Base-by-base conservation (phyloP, 2,888 invertebrate species). In the Ochlodes sylvanus region DNA sequence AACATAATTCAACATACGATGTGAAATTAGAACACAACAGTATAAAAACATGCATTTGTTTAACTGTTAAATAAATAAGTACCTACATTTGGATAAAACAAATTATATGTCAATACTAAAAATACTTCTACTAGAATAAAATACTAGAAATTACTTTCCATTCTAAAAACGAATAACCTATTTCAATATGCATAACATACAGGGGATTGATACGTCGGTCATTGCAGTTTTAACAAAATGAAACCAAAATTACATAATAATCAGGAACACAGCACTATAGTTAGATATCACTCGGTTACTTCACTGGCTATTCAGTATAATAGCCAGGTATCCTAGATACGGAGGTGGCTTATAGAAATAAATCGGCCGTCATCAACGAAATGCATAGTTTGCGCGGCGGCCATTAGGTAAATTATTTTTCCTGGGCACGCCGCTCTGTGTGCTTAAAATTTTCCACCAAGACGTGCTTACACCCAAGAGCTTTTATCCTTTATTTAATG, bases 361-460 rank as follows among this genome's bases (percentile, higher is more conserved):
- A 65, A 65, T 65, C 65, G 65, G 19, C 57, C 74, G 81, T 84
- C 85, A 87, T 89, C 87, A 87, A 78, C 78, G 70, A 84, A 87
- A 86, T 86, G 84, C 85, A 86, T 83, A 84, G 82, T 81, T 79
- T 79, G 80, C 76, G 76, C 75, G 72, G 69, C 69, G 73, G 47
- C 86, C 86, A 88, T 88, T 88, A 88, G 77, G 72, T 73, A 82
- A 84, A 88, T 88, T 85, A 79, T 78, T 79, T 85, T 79, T 78
- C 71, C 75, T 41, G n/a, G 65, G 47, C 65, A 17, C 50, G 57
- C 7, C 50, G 38, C 50, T 32, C 21, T 50, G 57, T 65, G 38
- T 65, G 65, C 65, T 65, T 65, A 58, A 65, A 58, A 65, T 41
- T 65, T 50, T 65, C 65, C 57, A 58, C 64, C 21, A 65, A 65